These are phyloP conservation scores for Sula dactylatra DNA, from an alignment of 2,113 vertebrate genomes.

Conservation along the genomic window DNA sequence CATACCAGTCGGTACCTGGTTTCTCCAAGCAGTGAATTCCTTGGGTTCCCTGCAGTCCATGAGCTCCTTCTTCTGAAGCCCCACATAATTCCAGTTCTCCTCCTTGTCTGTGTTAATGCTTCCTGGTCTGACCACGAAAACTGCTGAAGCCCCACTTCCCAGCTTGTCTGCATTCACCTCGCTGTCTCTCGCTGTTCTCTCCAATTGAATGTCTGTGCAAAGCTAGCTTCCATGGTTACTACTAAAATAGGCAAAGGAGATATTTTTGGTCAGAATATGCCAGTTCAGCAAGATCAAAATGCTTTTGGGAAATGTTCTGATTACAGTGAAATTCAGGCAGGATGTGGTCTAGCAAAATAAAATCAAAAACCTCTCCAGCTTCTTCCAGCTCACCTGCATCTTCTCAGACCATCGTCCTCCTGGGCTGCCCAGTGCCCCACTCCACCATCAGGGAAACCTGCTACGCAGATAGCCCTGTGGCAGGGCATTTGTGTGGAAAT, in stretches of 20 bases:
- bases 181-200: not conserved
- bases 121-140: not conserved
- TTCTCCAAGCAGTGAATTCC: not conserved
- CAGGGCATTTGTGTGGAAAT: not conserved
- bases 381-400: not conserved
- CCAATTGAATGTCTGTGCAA: not conserved
- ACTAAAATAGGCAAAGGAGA: slow-evolving; percentile 53
- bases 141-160: not conserved
- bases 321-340: slow-evolving; percentile 1
- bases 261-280: slow-evolving; percentile 63
- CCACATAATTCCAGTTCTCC: not conserved
- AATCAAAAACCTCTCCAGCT: not conserved
- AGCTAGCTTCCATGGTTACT: slow-evolving; percentile 65
- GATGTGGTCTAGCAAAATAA: not conserved
- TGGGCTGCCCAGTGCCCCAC: not conserved
- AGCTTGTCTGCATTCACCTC: slow-evolving; percentile 7
- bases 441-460: not conserved
- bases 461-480: not conserved
- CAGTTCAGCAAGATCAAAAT: slow-evolving; percentile 50
- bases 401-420: not conserved
- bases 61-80: not conserved
- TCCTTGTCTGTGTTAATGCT: not conserved
- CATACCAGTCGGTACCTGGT: not conserved
- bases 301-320: slow-evolving; percentile 32
- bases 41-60: not conserved